Percentiles rank a stretch among this genome's conserved stretches.
phyloP scores from a whole-genome alignment of 2,113 vertebrate species.

The Lathamus discolor region DNA sequence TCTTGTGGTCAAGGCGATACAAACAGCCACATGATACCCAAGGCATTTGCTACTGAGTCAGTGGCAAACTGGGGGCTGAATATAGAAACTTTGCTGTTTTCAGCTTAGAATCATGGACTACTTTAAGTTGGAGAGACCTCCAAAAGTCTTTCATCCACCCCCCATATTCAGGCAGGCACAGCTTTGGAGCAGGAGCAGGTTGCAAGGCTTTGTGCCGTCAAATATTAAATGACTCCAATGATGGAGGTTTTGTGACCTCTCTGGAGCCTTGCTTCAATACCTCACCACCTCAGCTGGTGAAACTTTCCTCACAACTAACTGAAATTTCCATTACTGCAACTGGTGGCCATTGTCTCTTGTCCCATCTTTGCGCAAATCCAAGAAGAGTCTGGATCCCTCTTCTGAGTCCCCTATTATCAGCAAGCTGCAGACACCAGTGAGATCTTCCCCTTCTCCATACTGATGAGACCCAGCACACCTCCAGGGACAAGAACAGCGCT shows the following conservation, averaged over 20 bases:
- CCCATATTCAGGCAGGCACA: rapidly evolving
- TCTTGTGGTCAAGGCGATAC: neutral
- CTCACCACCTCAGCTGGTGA: neutral
- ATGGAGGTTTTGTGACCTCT: neutral
- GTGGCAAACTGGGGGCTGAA: neutral
- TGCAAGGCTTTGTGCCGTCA: neutral
- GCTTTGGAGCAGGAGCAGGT: neutral
- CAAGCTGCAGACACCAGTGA: neutral
- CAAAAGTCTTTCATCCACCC: neutral
- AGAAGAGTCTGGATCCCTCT: neutral
- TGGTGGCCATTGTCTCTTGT: neutral
- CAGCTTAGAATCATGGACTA: neutral
- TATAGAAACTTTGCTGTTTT: neutral
- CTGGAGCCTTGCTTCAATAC: neutral
- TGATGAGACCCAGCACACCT: neutral
- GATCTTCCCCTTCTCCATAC: neutral
- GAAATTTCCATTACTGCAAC: neutral
- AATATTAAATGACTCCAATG: neutral
- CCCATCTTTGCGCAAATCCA: neutral
- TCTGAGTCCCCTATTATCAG: neutral
- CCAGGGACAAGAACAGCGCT: neutral
- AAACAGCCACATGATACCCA: rapidly evolving
- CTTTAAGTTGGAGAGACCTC: neutral
- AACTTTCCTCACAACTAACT: neutral
- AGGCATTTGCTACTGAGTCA: neutral